Conservation (phyloP, 1,140 invertebrate species). For the Drosophila lini region DNA sequence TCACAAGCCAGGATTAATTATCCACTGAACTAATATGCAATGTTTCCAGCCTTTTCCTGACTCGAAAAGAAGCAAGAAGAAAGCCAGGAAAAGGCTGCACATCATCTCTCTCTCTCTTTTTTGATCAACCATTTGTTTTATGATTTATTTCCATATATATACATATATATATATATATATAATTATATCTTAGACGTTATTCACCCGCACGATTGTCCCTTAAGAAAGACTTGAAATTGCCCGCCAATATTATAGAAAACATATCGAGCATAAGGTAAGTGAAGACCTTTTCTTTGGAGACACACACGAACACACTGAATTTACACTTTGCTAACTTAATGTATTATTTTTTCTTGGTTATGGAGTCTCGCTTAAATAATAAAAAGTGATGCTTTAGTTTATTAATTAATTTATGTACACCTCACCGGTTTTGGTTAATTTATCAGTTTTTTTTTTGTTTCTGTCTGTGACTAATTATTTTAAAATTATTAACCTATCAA, state of each 20-base stretch:
- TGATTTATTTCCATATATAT: conserved; percentile 54
- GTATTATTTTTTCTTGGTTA: neutral
- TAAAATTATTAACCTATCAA: too few species aligned
- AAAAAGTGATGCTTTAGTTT: neutral
- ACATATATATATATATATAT: conserved; percentile 29
- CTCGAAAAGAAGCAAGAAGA: neutral
- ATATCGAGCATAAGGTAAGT: conserved; percentile 90
- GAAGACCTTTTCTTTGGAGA: conserved; percentile 26
- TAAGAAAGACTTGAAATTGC: conserved; percentile 89
- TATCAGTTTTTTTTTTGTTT: neutral
- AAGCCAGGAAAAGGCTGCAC: neutral
- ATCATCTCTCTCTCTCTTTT: conserved; percentile 12
- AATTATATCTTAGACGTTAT: conserved; percentile 89
- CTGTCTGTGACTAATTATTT: neutral
- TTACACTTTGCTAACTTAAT: conserved; percentile 9
- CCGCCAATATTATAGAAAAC: conserved; percentile 90
- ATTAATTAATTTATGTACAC: neutral
- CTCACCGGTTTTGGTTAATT: neutral
- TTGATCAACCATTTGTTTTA: conserved; percentile 31
- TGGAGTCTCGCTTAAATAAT: neutral
- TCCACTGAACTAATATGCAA: neutral
- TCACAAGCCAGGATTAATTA: conserved; percentile 1
- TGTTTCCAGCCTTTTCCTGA: neutral
- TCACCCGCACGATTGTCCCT: conserved; percentile 91
- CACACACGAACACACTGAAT: conserved; percentile 3